Evolutionary conservation across 2,797 vertebrate species (phyloP), one percentile per base, ranked within the genome.

Genomic region (Pristis pectinata): DNA sequence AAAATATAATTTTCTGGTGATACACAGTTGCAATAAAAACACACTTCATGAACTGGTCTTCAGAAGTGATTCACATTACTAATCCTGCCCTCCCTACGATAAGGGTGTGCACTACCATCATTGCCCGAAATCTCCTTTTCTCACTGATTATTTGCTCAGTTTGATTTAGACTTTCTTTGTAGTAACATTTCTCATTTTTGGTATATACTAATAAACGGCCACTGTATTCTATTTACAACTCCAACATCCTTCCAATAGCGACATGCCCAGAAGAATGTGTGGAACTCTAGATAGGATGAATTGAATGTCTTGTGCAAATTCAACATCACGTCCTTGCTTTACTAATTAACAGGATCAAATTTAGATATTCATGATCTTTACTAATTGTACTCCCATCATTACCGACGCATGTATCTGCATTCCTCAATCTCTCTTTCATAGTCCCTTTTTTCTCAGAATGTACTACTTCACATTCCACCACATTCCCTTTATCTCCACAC

Each of bases 381-480:
- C 8, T 37, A 64, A 19, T 17, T 91, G 56, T 22, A 37, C n/a
- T 64, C n/a, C 34, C 87, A 91, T 19, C 34, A 64, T 91, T 64
- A 37, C 34, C 37, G 15, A 87, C 87, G 30, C 0, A 1, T 37
- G 34, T 22, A n/a, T 89, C 85, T 64, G 85, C 85, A 37, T 56
- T 0, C 56, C 34, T 19, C 5, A 34, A 64, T 64, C 59, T 91
- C 15, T 91, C 59, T 67, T 41, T 41, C 37, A 91, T 24, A 91
- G n/a, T 41, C 37, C n/a, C 17, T 27, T 64, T 91, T 67, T 27
- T 61, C n/a, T 37, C 67, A 91, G n/a, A 37, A 22, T 41, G 61
- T 64, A 41, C 19, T 67, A 91, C 87, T 67, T 91, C n/a, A 91
- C 87, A 91, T 91, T 91, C 87, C 87, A 91, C n/a, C 17, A 41